Evolutionary conservation across 2,113 vertebrate species (phyloP).

Genomic region (Oryzias celebensis): DNA sequence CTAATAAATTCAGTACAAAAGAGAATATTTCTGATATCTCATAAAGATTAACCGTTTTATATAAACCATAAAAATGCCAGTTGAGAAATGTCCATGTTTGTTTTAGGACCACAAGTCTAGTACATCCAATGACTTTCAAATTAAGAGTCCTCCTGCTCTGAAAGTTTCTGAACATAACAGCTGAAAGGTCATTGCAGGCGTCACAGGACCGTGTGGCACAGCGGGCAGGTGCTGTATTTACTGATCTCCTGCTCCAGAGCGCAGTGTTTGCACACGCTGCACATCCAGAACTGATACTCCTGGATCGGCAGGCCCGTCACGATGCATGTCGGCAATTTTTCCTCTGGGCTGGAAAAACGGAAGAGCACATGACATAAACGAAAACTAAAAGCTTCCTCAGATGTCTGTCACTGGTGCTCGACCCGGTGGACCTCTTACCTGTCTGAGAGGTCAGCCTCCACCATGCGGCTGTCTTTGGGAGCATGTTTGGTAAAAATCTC

Average conservation of each 20-base stretch:
- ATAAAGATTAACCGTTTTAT: no score
- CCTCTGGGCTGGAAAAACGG: slow-evolving; percentile 75
- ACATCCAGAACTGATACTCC: slow-evolving; percentile 95
- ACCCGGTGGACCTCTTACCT: no score
- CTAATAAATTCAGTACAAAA: no score
- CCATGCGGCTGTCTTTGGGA: slow-evolving; percentile 80
- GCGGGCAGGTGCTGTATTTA: slow-evolving; percentile 86
- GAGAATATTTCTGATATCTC: no score
- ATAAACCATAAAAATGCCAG: no score
- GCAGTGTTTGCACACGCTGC: slow-evolving; percentile 89
- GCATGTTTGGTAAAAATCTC: slow-evolving; percentile 91
- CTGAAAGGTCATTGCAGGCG: slow-evolving; percentile 4
- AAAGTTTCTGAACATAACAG: no score
- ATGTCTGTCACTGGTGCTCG: neutral
- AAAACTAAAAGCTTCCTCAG: no score
- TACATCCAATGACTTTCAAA: no score
- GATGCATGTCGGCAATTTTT: slow-evolving; percentile 86
- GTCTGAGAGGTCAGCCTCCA: slow-evolving; percentile 78
- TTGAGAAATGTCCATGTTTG: no score
- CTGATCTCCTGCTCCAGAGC: slow-evolving; percentile 84
- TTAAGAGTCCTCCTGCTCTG: no score
- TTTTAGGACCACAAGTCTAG: no score
- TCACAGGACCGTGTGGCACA: slow-evolving; percentile 84
- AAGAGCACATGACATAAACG: neutral
- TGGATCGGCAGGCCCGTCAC: slow-evolving; percentile 88